Base-by-base conservation (phyloP, 23 tunicate genomes). In the Halocynthia roretzi region DNA sequence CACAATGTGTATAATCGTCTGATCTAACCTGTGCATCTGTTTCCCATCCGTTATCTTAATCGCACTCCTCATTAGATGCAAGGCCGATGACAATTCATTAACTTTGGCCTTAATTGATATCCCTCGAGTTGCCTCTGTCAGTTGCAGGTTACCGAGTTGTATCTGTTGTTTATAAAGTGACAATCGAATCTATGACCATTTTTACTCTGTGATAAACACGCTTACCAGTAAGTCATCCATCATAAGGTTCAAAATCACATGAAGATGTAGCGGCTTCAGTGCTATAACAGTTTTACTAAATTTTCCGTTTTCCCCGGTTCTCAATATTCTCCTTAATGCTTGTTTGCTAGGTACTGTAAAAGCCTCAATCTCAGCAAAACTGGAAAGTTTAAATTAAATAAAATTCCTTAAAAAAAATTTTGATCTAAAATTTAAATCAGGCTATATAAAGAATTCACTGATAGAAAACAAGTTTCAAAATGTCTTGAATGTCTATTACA, bases 271-370 rank as follows among this genome's bases (percentile, higher is more conserved):
- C 9, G 76, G 58, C 31, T 74, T 74, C 60, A 74, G 31, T 12
- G 65, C 49, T 10, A 22, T 49, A 50, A 54, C 15, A 19, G 72
- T 68, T n/a, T 71, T 71, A 31, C 51, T 48, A 70, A 58, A 53
- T 61, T 81, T 71, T 56, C 62, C 62, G 5, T 69, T 49, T 55
- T 44, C 78, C 9, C 54, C 78, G 17, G 68, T 50, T 50, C 54
- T 71, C 9, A 81, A 76, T 82, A 83, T 62, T 23, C 58, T 70
- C 14, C 74, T 72, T 22, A 83, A 52, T 10, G 76, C 60, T 67
- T 83, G 81, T 51, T 76, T 54, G 56, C 76, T 74, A 23, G 87
- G 87, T 44, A 83, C 75, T 22, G 81, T 83, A 54, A 83, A 64
- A 5, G 49, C 51, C 14, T 83, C 87, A 52, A 83, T 70, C 44